A percentile compares a stretch with the other conserved stretches of the same genome.
phyloP scores from a whole-genome alignment of 1,140 invertebrate genomes.

The Bombyx mandarina region DNA sequence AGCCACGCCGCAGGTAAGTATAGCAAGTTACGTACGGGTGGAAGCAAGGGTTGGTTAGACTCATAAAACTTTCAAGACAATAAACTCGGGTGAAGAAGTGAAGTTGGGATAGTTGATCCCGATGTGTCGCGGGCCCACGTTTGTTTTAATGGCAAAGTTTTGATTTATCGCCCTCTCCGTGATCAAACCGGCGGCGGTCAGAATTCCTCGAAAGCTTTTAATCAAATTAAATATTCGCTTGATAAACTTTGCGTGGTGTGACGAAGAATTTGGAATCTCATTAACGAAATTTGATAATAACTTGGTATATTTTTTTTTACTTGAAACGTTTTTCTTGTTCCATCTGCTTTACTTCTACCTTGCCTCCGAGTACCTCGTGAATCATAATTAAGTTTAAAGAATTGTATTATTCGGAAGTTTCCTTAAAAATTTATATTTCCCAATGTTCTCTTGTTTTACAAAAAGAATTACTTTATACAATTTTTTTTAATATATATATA shows the following conservation, averaged over 20 bases:
- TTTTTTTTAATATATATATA: background rate
- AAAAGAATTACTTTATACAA: background rate
- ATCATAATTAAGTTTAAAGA: no score
- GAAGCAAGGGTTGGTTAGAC: constrained; percentile 29
- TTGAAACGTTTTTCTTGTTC: no score
- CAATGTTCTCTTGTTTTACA: no score
- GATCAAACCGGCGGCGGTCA: constrained; percentile 21
- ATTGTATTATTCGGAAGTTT: no score
- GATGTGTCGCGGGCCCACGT: constrained; percentile 40
- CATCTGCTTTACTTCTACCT: no score
- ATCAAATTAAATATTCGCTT: constrained; percentile 33
- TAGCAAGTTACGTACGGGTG: constrained; percentile 14
- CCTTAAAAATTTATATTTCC: no score
- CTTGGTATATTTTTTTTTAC: background rate
- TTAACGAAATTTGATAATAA: constrained; percentile 7
- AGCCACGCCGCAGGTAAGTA: constrained; percentile 3
- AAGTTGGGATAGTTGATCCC: constrained; percentile 44
- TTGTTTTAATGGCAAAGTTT: constrained; percentile 56
- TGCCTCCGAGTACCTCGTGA: no score
- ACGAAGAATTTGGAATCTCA: constrained; percentile 9
- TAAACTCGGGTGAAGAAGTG: constrained; percentile 43
- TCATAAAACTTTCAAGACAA: constrained; percentile 50
- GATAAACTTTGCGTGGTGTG: constrained; percentile 16
- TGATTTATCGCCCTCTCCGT: constrained; percentile 41
- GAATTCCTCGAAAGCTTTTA: constrained; percentile 32